Evolutionary conservation across 2,888 invertebrate species (phyloP).

Genomic region (Mythimna pallens): DNA sequence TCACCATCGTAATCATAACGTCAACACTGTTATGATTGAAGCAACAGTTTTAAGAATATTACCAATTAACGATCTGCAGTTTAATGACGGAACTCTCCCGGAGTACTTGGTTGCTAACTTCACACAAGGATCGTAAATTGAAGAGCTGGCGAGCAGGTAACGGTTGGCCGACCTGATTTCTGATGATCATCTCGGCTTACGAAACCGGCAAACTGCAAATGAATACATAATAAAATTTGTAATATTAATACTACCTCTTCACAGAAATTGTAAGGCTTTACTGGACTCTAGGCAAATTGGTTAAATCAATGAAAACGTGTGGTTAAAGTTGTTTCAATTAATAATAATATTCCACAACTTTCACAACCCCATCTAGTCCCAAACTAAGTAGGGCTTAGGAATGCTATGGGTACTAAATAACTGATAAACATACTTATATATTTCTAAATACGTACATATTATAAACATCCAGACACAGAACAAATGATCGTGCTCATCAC

Average conservation of each 20-base stretch:
- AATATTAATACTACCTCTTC: not conserved
- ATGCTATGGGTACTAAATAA: no score
- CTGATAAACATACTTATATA: no score
- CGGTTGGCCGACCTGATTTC: conserved; percentile 60
- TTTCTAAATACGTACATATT: no score
- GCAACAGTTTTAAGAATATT: conserved; percentile 36
- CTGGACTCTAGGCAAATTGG: no score
- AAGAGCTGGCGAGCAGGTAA: conserved; percentile 35
- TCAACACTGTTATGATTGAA: conserved; percentile 27
- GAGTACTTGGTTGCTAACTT: conserved; percentile 67
- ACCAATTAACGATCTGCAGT: conserved; percentile 45
- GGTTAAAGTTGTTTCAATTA: no score
- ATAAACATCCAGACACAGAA: no score
- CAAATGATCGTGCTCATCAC: no score
- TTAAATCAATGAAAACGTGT: no score
- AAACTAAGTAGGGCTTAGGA: no score
- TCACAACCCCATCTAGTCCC: no score
- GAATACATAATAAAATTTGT: conserved; percentile 11
- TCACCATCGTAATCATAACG: conserved; percentile 3
- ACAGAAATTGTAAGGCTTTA: no score
- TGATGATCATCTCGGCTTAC: conserved; percentile 38
- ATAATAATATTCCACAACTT: no score
- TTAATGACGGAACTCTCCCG: conserved; percentile 38
- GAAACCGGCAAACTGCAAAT: conserved; percentile 17
- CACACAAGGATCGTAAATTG: conserved; percentile 64